These are phyloP conservation scores for Melanerpes aurifrons DNA, from an alignment of 2,113 vertebrate genomes.

Conservation along the genomic window DNA sequence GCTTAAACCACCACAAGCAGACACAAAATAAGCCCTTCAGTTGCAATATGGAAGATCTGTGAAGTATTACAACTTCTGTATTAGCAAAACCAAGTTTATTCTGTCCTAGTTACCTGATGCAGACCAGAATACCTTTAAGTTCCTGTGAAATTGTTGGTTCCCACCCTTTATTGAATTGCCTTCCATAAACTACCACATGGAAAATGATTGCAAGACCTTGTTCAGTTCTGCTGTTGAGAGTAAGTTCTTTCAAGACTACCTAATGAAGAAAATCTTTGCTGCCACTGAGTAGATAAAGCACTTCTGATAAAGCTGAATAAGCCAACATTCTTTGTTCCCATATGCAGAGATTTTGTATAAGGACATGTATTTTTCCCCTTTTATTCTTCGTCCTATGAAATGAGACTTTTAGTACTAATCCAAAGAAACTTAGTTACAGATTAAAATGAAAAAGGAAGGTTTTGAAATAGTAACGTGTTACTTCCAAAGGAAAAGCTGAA, in stretches of 20 bases:
- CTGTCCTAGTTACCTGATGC: background rate
- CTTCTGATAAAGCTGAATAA: background rate
- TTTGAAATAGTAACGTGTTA: background rate
- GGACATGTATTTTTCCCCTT: background rate
- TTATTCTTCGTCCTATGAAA: background rate
- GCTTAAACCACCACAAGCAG: too few species aligned
- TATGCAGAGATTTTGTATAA: background rate
- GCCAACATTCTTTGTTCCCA: background rate
- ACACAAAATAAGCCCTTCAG: background rate
- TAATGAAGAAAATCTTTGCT: background rate
- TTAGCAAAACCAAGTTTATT: background rate
- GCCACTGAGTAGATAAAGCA: background rate
- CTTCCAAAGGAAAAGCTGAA: background rate
- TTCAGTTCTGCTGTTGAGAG: background rate
- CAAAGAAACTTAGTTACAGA: background rate
- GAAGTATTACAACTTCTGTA: background rate
- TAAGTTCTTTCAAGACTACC: background rate
- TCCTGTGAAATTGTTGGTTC: background rate
- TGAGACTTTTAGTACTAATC: background rate
- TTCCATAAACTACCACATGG: background rate
- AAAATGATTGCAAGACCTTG: background rate
- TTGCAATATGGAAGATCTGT: background rate
- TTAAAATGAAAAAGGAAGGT: background rate
- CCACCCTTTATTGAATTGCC: background rate
- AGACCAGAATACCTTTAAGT: background rate